These are phyloP conservation scores for Drosophila nebulosa DNA, from an alignment of 1,140 invertebrate genomes.

Conservation along the genomic window DNA sequence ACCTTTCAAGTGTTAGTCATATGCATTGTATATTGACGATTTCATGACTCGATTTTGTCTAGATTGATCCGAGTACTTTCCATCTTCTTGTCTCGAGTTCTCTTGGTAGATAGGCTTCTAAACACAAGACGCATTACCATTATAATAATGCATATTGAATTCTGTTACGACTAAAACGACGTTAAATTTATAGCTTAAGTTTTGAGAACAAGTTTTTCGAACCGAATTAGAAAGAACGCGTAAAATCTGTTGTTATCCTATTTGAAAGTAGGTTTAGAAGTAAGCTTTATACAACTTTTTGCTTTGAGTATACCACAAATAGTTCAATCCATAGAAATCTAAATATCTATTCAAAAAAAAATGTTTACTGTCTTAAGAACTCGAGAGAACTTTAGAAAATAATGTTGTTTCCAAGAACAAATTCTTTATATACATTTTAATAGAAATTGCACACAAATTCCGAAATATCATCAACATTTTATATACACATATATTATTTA, in stretches of 20 bases:
- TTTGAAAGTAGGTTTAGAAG: background rate
- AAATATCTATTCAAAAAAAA: background rate
- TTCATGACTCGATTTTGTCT: too few species aligned
- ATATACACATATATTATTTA: too few species aligned
- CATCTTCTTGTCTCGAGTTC: too few species aligned
- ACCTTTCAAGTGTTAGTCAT: too few species aligned
- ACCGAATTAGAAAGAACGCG: background rate
- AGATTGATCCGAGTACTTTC: too few species aligned
- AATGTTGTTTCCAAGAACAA: too few species aligned
- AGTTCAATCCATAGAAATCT: background rate
- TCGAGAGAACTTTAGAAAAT: background rate
- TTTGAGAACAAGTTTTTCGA: background rate
- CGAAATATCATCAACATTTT: too few species aligned
- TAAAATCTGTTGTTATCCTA: background rate
- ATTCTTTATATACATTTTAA: too few species aligned
- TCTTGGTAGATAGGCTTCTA: background rate
- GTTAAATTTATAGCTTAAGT: background rate
- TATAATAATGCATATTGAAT: background rate
- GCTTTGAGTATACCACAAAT: background rate
- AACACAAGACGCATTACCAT: background rate
- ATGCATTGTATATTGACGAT: too few species aligned
- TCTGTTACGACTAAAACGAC: background rate
- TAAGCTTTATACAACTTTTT: background rate
- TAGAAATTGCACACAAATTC: too few species aligned
- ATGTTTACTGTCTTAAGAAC: background rate